Percentiles rank a stretch among this genome's conserved stretches.
Conservation (phyloP, 2,888 invertebrate species). For the Rhimphoctona megacephalus region DNA sequence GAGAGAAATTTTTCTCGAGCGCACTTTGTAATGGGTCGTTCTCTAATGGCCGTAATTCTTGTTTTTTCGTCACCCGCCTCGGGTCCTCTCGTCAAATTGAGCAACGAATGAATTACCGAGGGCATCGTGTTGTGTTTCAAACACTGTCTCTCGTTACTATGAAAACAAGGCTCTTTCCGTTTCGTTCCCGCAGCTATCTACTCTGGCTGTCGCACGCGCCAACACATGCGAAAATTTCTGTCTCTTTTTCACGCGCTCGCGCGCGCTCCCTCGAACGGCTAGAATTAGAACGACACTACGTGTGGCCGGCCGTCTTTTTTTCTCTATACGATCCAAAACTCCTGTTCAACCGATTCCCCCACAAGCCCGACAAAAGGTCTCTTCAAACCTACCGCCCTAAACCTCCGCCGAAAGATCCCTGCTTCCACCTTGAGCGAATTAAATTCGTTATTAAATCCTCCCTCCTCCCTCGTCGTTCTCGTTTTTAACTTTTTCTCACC, state of each 20-base stretch:
- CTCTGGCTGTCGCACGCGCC: conserved; percentile 35
- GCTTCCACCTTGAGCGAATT: not conserved
- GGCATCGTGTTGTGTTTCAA: conserved; percentile 35
- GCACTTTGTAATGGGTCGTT: conserved; percentile 1
- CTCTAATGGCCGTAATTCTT: conserved; percentile 7
- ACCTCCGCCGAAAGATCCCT: not conserved
- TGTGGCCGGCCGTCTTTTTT: conserved; percentile 26
- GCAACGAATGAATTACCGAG: conserved; percentile 44
- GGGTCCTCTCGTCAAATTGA: conserved; percentile 44
- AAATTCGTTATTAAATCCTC: not conserved
- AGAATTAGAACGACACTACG: conserved; percentile 64
- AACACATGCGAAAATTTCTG: conserved; percentile 30
- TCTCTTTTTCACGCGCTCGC: conserved; percentile 32
- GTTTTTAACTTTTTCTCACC: not conserved
- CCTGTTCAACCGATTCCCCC: not conserved
- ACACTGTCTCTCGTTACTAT: conserved; percentile 23
- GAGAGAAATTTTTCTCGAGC: conserved; percentile 8
- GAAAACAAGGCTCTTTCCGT: conserved; percentile 15
- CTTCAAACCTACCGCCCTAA: not conserved
- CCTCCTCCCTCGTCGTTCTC: not conserved
- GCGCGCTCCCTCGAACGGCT: conserved; percentile 42
- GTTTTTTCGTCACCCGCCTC: conserved; percentile 16
- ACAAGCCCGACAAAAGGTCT: not conserved
- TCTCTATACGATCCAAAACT: not conserved
- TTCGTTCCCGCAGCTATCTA: conserved; percentile 1